Evolutionary conservation across 2,113 vertebrate genomes (phyloP), one percentile per base, ranked within the genome.

Genomic region (Petaurus breviceps): DNA sequence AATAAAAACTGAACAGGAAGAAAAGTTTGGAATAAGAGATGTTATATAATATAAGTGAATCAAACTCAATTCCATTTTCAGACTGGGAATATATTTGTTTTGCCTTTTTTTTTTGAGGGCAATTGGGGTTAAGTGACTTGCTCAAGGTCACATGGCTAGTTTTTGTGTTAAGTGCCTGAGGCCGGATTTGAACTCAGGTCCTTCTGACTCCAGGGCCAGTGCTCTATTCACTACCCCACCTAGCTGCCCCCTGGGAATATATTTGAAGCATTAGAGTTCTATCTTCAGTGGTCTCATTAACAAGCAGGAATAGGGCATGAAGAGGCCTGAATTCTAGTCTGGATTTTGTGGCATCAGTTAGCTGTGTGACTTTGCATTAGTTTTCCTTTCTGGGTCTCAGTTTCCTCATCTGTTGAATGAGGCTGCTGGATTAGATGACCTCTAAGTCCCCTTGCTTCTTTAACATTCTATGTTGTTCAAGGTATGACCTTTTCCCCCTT

Each of bases 371-470:
- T 31, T 47, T 1, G 54, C 68, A 54, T 90, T 95, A 91, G 16
- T 77, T 90, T 95, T 47, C 43, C 91, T 14, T 51, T 94, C 89
- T 91, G 89, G 91, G 51, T 43, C 23, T 93, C 90, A 95, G 94
- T 52, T 91, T 47, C 26, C 91, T 94, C 52, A 54, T 57, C 89
- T 96, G 24, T 26, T 52, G 53, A 94, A 50, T 93, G 23, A 31
- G 11, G 52, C n/a, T 61, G 94, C 37, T 31, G 19, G 6, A 22
- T 22, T 84, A 84, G n/a, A 84, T 84, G 37, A 43, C 68, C n/a
- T 84, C n/a, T 84, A 84, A 43, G n/a, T 84, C n/a, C 7, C 19
- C 37, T 84, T 84, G n/a, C 37, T 43, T n/a, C n/a, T 22, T 7
- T 43, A 84, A 84, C n/a, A 84, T 43, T 84, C 68, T 84, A 22